Conservation (phyloP, 2,113 vertebrate species). For the Rhinopomastus cyanomelas region DNA sequence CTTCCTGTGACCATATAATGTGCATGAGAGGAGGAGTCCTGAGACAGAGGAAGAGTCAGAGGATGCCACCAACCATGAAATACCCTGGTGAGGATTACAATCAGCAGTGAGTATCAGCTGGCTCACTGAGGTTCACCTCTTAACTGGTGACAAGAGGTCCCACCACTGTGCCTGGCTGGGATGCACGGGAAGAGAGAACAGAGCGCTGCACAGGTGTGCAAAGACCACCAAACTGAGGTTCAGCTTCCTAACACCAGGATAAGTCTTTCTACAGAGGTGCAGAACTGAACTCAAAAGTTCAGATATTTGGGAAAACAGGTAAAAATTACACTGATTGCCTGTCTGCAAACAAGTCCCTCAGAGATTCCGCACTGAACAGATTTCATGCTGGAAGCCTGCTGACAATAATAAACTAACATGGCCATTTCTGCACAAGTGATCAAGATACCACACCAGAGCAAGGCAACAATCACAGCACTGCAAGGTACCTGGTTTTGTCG, state of each 20-base stretch:
- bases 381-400: background rate
- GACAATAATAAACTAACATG: background rate
- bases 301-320: background rate
- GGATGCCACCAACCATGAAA: background rate
- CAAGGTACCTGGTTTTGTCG: conserved; percentile 86
- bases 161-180: background rate
- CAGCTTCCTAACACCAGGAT: background rate
- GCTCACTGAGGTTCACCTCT: background rate
- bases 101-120: background rate
- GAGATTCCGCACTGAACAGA: background rate
- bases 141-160: background rate
- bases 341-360: background rate
- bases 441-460: background rate
- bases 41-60: background rate
- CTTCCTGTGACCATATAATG: background rate
- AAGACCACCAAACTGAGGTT: background rate
- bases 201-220: background rate
- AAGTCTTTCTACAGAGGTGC: background rate
- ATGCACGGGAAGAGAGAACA: background rate
- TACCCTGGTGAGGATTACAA: background rate
- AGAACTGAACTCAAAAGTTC: background rate
- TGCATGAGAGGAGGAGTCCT: background rate
- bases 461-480: background rate
- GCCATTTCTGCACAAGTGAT: background rate
- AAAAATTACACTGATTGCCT: background rate